Base-by-base conservation (phyloP, 2,888 invertebrate species). In the Amiota mariae region DNA sequence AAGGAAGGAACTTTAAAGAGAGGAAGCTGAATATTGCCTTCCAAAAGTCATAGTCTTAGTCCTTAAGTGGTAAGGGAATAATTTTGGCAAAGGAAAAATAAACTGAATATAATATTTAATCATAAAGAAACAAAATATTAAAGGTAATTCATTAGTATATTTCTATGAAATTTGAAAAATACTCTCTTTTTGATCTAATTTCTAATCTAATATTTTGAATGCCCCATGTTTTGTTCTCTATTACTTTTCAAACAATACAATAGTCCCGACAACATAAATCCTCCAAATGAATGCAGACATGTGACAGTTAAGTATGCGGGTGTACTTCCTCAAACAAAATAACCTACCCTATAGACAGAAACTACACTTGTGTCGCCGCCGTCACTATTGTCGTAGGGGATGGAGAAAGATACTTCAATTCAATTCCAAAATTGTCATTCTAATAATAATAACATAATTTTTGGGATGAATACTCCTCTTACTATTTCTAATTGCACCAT, bases 261-360 rank as follows among this genome's bases (percentile, higher is more conserved):
- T 36, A 36, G 36, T 36, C 36, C 36, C 36, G 36, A 36, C 6
- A 36, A n/a, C 54, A 51, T 51, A 51, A 51, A 51, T 51, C n/a
- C 54, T 51, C 54, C n/a, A 51, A 51, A 51, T n/a, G n/a, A 51
- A 51, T 51, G 13, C 54, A 51, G 13, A 51, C 54, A 51, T 51
- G 54, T 51, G 54, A 51, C 54, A 51, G 12, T 51, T 51, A 6
- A 6, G 4, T 0, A 51, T 51, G 54, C 54, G 54, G 54, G 54
- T 51, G 54, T 51, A 51, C 12, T 51, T 12, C 12, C 54, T 51
- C 54, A 4, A 36, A 36, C n/a, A 36, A 2, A 36, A 36, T 36
- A 36, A 6, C 36, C 36, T 36, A 36, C 36, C 36, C 36, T 36
- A 2, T 36, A 36, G 36, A 36, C 36, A 36, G 36, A 36, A 4